Evolutionary conservation across 2,113 vertebrate species (phyloP), one percentile per base, ranked within the genome.

Genomic region (Holacanthus passer): DNA sequence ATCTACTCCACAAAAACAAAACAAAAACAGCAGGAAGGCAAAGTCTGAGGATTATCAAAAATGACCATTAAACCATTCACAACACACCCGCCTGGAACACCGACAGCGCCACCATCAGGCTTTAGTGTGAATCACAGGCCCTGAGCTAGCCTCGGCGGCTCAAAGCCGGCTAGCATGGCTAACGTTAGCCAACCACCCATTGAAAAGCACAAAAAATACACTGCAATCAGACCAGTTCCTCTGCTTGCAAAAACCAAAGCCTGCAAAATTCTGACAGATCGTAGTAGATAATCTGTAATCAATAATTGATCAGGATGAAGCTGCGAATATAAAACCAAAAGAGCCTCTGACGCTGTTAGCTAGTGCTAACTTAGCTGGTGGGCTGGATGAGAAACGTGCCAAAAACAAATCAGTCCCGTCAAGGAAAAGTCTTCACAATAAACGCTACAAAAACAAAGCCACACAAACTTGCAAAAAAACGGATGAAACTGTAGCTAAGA

Each of bases 61-160:
- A 88, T 63, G 69, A 84, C 80, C 84, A n/a, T n/a, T 80, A 84
- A 86, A 78, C 56, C 85, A 90, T 81, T 73, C 73, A 82, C 83
- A 84, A 82, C 62, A 86, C 84, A 87, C 73, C 45, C 24, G 82
- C 72, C 60, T 78, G 72, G 75, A 82, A 90, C 8, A 52, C 24
- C 68, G 73, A 89, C 86, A 90, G 92, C 91, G 86, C 88, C 90
- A 59, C 72, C 87, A 39, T 0, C 78, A 79, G 87, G 89, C 66
- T 16, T n/a, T 1, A 77, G 35, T 72, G 84, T 50, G 83, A 78
- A 75, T 79, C 77, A 87, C 79, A 55, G 82, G 88, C 86, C 86
- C 81, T 83, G 72, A 55, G 73, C 69, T 60, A 62, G 85, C 78
- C 55, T 85, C 32, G 41, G 56, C 17, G 50, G 65, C 81, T 82